Evolutionary conservation across 1,140 invertebrate species (phyloP).

Genomic region (Atta texana): DNA sequence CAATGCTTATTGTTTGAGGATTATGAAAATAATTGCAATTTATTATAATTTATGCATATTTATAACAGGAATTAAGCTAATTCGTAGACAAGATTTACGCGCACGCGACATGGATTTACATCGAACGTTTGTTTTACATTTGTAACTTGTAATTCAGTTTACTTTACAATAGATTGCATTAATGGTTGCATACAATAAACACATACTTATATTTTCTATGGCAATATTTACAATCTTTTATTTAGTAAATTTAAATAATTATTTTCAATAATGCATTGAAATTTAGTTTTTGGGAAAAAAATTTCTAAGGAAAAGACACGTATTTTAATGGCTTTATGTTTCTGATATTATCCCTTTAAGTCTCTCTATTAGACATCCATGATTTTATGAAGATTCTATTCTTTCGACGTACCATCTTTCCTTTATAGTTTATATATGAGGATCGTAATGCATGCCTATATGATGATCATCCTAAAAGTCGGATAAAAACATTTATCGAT

Average conservation of each 20-base stretch:
- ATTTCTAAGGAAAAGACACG: background rate
- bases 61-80: conserved; percentile 19
- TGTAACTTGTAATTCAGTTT: conserved; percentile 42
- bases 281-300: background rate
- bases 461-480: conserved; percentile 69
- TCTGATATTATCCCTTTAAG: background rate
- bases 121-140: conserved; percentile 38
- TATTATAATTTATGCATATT: conserved; percentile 46
- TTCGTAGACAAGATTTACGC: conserved; percentile 47
- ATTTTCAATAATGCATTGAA: conserved; percentile 9
- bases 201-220: conserved; percentile 1
- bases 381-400: conserved; percentile 8
- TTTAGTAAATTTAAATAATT: conserved; percentile 12
- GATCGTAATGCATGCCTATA: conserved; percentile 26
- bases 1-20: conserved; percentile 22
- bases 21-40: conserved; percentile 24
- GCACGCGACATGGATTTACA: conserved; percentile 41
- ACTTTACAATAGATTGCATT: conserved; percentile 44
- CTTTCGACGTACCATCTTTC: background rate
- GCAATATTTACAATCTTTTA: conserved; percentile 4
- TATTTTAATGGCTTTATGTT: background rate
- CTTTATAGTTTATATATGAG: conserved; percentile 4
- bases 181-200: conserved; percentile 29
- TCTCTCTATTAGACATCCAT: background rate
- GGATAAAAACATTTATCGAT: conserved; percentile 71